Evolutionary conservation across 1,140 invertebrate species (phyloP), one percentile per base, ranked within the genome.

Genomic region (Lasioglossum baleicum): DNA sequence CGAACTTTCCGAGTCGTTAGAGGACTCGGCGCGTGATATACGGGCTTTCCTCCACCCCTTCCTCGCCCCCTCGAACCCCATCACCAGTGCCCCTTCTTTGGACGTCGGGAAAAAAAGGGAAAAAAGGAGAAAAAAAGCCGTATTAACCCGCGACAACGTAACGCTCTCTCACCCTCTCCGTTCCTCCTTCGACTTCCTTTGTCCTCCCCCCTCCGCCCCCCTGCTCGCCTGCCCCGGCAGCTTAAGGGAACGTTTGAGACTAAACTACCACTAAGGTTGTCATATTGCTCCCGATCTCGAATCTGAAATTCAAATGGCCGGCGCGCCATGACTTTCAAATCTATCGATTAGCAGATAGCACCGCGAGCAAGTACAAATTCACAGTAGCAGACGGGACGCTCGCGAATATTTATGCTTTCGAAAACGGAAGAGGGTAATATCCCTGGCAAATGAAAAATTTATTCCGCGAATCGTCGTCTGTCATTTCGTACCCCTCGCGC

Each of bases 281-380:
- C 85, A 87, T 87, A 86, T 87, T 83, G 85, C 85, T 72, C 81
- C 77, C 81, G 83, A 86, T 85, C 73, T 66, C 81, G 58, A 79
- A 85, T 87, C 76, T 87, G 82, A 87, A 87, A 84, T 87, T 86
- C 82, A 87, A 87, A 86, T 86, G 68, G 51, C 58, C 74, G 75
- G 26, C 71, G 64, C 75, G 76, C 71, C 85, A 87, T 87, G 85
- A 87, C 84, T 86, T 87, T 87, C 84, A 87, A 87, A 86, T 87
- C 84, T 86, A 86, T 86, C 84, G 85, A 87, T 87, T 86, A 83
- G 81, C 81, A 74, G 71, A 78, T 80, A 80, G 70, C 58, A 61
- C 31, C 68, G 70, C 65, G 63, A 61, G 53, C 56, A 83, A 80
- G 79, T 87, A 87, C 85, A 83, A 84, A 87, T 87, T 79, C 82